Evolutionary conservation across 2,797 vertebrate genomes (phyloP), one percentile per base, ranked within the genome.

Genomic region (Hoplostethus mediterraneus): DNA sequence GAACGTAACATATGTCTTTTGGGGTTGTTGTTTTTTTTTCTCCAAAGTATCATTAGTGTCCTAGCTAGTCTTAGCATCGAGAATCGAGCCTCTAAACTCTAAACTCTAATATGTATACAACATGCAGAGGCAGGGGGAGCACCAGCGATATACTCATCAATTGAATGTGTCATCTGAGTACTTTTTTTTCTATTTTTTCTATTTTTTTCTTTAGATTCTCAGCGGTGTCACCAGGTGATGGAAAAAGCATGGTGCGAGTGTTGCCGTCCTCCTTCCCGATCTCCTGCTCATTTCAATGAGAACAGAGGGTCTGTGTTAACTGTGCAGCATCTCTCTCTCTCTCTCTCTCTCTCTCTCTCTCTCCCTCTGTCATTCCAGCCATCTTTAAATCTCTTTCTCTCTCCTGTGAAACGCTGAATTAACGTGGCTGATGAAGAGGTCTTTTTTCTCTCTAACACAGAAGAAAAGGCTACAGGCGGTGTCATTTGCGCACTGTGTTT

Each of bases 1-100:
- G 44, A 85, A 63, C 52, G 58, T 0, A 77, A 72, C 78, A 85
- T 82, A 82, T 85, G 80, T 21, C 68, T 67, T 80, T 74, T 63
- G 54, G 58, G 60, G 74, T 80, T 44, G 72, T 21, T 21, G 21
- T 21, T 21, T 21, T 21, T 21, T 21, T 21, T 21, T 21, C 1
- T 60, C 25, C 42, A 65, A 74, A 69, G 53, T 67, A 42, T 47
- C 53, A 17, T 42, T 44, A 9, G 33, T 67, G 44, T 38, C 73
- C 48, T n/a, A 53, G 30, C 59, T 31, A 54, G 51, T 70, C 6
- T 73, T 33, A 53, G 31, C 58, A 49, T n/a, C n/a, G 28, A 8
- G n/a, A 71, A 4, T 59, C 52, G 48, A 51, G 58, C 47, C 17
- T 56, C 2, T 36, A 45, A 40, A n/a, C n/a, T n/a, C n/a, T n/a